Evolutionary conservation across 2,888 invertebrate species (phyloP).

Genomic region (Aromia moschata): DNA sequence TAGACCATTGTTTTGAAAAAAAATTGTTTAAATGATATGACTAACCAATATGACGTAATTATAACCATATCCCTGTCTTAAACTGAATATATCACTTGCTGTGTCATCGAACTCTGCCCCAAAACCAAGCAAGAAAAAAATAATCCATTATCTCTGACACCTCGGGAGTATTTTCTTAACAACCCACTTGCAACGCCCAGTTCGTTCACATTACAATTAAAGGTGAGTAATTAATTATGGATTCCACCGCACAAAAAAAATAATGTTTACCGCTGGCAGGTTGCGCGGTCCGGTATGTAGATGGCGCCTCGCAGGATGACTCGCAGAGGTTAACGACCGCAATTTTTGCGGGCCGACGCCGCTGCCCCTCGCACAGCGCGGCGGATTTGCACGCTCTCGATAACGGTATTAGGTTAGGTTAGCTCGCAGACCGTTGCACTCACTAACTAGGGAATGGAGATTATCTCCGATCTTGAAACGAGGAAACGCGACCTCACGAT

Average conservation of each 20-base stretch:
- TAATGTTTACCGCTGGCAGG: slow-evolving; percentile 37
- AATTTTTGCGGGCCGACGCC: slow-evolving; percentile 33
- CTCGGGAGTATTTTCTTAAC: no score
- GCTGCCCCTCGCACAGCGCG: slow-evolving; percentile 21
- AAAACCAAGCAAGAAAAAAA: no score
- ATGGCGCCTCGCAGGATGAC: slow-evolving; percentile 35
- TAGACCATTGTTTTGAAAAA: no score
- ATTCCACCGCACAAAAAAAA: slow-evolving; percentile 36
- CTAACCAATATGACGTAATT: no score
- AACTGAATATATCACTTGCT: no score
- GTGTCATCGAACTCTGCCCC: no score
- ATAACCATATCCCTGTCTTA: no score
- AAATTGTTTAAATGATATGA: no score
- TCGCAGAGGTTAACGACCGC: slow-evolving; percentile 48
- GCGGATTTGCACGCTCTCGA: slow-evolving; percentile 32
- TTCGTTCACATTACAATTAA: slow-evolving; percentile 40
- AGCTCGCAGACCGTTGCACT: slow-evolving; percentile 45
- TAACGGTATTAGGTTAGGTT: slow-evolving; percentile 48
- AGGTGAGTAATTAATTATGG: slow-evolving; percentile 36
- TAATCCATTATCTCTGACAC: no score
- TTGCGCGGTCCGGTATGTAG: slow-evolving; percentile 23
- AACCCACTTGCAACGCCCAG: slow-evolving; percentile 10
- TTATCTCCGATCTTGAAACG: slow-evolving; percentile 40
- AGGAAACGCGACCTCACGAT: slow-evolving; percentile 27
- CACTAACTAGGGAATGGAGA: slow-evolving; percentile 38